Conservation (phyloP, 2,888 invertebrate species). For the Ceraclea dissimilis region DNA sequence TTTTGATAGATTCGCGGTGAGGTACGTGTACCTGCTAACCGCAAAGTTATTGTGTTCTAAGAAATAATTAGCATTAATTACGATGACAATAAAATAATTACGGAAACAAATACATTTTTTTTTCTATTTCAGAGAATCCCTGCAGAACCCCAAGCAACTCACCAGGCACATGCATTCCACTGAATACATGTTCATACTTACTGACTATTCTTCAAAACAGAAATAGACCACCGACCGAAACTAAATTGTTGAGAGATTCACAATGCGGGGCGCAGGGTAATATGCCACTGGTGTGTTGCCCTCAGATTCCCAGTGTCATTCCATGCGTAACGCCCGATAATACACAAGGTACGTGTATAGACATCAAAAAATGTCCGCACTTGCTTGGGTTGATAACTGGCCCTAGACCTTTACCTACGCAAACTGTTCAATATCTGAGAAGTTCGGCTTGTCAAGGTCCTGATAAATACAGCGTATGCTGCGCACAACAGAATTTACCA, state of each 20-base stretch:
- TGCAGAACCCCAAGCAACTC: constrained; percentile 30
- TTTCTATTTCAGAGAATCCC: constrained; percentile 8
- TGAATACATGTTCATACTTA: constrained; percentile 29
- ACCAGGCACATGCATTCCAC: constrained; percentile 28
- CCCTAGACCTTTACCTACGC: constrained; percentile 16
- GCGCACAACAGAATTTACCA: constrained; percentile 26
- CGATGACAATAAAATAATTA: too few species aligned
- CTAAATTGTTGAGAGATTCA: constrained; percentile 13
- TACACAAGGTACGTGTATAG: constrained; percentile 13
- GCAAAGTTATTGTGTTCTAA: too few species aligned
- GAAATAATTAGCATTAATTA: too few species aligned
- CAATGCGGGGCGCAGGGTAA: constrained; percentile 10
- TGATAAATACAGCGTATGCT: constrained; percentile 34
- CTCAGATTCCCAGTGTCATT: not conserved
- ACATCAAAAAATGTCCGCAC: constrained; percentile 21
- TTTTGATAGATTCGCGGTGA: too few species aligned
- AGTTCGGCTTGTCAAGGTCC: constrained; percentile 30
- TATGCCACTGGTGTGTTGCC: constrained; percentile 30
- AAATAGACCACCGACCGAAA: constrained; percentile 6
- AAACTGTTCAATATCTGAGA: constrained; percentile 20
- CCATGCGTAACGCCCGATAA: constrained; percentile 18
- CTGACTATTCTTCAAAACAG: constrained; percentile 15
- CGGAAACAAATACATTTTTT: too few species aligned
- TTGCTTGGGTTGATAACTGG: constrained; percentile 27
- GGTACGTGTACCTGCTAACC: too few species aligned